A percentile compares a stretch with the other conserved stretches of the same genome.
Conservation (phyloP, 2,797 vertebrate species). For the Enteromius radiatus region DNA sequence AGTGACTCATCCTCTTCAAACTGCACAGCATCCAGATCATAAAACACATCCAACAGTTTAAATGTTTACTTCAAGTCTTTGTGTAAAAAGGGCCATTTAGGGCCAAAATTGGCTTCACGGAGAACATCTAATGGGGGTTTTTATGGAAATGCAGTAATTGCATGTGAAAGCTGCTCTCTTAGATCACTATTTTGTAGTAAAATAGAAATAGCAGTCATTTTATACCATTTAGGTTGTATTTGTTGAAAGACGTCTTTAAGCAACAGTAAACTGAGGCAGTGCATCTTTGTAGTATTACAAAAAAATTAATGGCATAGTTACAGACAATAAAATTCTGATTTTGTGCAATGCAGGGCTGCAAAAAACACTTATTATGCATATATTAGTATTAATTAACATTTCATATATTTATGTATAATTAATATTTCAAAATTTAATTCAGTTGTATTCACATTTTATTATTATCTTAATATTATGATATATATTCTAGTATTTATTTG, state of each 20-base stretch:
- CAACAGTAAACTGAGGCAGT: neutral
- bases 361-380: neutral
- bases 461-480: no score
- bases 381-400: neutral
- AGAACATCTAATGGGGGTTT: conserved; percentile 43
- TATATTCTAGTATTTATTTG: no score
- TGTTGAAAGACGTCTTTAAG: conserved; percentile 10
- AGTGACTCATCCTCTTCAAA: conserved; percentile 27
- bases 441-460: no score
- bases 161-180: conserved; percentile 27
- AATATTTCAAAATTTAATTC: no score
- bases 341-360: neutral
- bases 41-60: conserved; percentile 25
- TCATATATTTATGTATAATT: neutral
- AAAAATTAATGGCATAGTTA: neutral
- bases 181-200: conserved; percentile 10
- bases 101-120: conserved; percentile 12
- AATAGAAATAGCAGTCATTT: conserved; percentile 31
- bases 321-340: neutral
- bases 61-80: conserved; percentile 41
- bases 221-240: neutral
- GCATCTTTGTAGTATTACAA: neutral
- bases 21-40: neutral
- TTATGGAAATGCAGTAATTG: conserved; percentile 46
- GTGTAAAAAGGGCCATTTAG: conserved; percentile 46